A percentile compares a stretch with the other conserved stretches of the same genome.
Conservation (phyloP, 2,113 vertebrate genomes). For the Phoxinus phoxinus region DNA sequence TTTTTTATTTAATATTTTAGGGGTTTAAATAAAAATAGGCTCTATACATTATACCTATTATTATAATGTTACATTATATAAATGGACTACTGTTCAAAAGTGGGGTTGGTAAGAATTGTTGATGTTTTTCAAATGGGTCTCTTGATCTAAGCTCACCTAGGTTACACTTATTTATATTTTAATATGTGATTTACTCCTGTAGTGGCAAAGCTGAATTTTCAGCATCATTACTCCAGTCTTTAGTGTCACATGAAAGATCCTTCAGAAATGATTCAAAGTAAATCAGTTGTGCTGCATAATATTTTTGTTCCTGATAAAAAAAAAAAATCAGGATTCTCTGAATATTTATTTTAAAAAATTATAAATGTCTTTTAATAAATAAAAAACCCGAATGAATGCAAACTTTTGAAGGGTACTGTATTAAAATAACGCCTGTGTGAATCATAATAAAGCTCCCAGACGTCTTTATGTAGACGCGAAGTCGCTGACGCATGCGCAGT, state of each 20-base stretch:
- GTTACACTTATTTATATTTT: background rate
- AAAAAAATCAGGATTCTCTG: background rate
- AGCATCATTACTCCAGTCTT: background rate
- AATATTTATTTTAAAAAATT: background rate
- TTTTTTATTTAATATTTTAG: background rate
- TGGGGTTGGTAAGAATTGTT: background rate
- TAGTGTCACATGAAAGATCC: background rate
- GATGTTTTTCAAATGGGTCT: background rate
- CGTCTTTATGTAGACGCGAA: background rate
- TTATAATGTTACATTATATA: background rate
- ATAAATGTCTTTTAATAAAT: background rate
- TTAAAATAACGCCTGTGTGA: background rate
- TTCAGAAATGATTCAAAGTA: background rate
- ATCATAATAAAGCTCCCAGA: background rate
- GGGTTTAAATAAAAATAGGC: background rate
- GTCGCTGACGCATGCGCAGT: constrained; percentile 68
- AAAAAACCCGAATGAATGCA: background rate
- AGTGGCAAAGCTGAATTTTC: background rate
- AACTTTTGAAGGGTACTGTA: background rate
- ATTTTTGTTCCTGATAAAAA: background rate
- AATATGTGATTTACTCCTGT: background rate
- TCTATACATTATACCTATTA: background rate
- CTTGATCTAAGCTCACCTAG: background rate
- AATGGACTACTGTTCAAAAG: background rate
- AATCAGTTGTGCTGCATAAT: background rate